These are phyloP conservation scores for Drosophila trapezifrons DNA, from an alignment of 1,140 invertebrate species.

Conservation along the genomic window DNA sequence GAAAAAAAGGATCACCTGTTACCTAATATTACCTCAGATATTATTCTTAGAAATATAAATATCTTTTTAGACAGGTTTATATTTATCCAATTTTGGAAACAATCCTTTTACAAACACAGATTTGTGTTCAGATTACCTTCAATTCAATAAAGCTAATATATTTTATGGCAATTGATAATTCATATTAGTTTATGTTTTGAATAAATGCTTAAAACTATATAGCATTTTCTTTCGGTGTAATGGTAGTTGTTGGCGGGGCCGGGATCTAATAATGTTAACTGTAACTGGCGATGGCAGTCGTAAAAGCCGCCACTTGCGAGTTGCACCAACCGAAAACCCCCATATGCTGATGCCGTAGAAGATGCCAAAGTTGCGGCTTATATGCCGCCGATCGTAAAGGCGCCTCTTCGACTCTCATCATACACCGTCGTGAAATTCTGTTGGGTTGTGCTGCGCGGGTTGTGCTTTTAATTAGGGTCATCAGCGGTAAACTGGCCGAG, in stretches of 20 bases:
- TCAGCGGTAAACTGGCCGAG: slow-evolving; percentile 50
- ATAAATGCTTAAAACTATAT: fast-evolving
- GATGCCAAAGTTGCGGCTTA: slow-evolving; percentile 44
- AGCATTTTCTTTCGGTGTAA: slow-evolving; percentile 40
- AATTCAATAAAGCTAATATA: too few relatives aligned
- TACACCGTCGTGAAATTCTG: slow-evolving; percentile 28
- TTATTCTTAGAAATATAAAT: not conserved
- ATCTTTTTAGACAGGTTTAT: not conserved
- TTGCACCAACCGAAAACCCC: slow-evolving; percentile 6
- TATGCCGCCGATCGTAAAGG: slow-evolving; percentile 56
- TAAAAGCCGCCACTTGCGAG: slow-evolving; percentile 62
- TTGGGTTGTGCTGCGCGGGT: slow-evolving; percentile 48
- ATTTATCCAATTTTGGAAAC: not conserved
- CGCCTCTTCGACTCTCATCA: slow-evolving; percentile 15
- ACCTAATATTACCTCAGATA: not conserved
- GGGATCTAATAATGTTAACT: slow-evolving; percentile 72
- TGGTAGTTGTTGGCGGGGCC: slow-evolving; percentile 36
- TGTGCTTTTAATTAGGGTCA: slow-evolving; percentile 60
- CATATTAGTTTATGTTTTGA: not conserved
- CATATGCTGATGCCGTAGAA: slow-evolving; percentile 54
- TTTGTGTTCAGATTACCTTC: not conserved
- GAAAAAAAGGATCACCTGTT: not conserved
- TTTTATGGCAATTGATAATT: too few relatives aligned
- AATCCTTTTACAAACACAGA: too few relatives aligned
- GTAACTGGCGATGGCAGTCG: slow-evolving; percentile 67